These are phyloP conservation scores for Nasonia giraulti DNA, from an alignment of 1,140 invertebrate genomes.

Conservation along the genomic window DNA sequence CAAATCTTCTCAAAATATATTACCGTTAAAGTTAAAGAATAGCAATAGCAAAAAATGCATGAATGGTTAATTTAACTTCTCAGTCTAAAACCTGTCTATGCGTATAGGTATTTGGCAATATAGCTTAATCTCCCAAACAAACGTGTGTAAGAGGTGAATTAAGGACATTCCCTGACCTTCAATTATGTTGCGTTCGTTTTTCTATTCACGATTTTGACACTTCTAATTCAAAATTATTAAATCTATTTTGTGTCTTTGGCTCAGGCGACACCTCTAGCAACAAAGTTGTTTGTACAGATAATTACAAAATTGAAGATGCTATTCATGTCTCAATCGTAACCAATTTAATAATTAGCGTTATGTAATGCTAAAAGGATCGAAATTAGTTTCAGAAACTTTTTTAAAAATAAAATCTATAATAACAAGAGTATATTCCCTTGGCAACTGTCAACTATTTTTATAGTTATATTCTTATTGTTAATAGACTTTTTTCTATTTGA, in stretches of 20 bases:
- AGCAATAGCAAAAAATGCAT: neutral
- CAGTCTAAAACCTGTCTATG: too few species aligned
- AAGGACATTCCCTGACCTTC: neutral
- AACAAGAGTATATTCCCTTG: too few species aligned
- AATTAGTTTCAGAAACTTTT: too few species aligned
- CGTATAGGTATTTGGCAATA: too few species aligned
- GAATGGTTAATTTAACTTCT: neutral
- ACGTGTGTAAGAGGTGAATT: neutral
- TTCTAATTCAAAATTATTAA: neutral
- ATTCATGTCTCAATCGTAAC: too few species aligned
- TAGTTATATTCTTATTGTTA: neutral
- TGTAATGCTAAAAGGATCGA: too few species aligned
- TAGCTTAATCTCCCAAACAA: too few species aligned
- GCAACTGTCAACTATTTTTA: neutral
- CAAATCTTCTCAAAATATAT: conserved; percentile 11
- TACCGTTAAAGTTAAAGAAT: neutral
- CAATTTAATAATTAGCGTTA: too few species aligned
- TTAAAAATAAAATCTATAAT: too few species aligned
- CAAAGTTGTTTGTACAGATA: neutral
- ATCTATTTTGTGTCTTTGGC: too few species aligned
- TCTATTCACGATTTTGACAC: neutral
- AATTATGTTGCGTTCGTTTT: conserved; percentile 14
- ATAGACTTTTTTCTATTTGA: too few species aligned
- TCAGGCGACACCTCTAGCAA: neutral
- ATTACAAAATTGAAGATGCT: too few species aligned